Evolutionary conservation across 1,140 invertebrate genomes (phyloP).

Genomic region (Riptortus pedestris): DNA sequence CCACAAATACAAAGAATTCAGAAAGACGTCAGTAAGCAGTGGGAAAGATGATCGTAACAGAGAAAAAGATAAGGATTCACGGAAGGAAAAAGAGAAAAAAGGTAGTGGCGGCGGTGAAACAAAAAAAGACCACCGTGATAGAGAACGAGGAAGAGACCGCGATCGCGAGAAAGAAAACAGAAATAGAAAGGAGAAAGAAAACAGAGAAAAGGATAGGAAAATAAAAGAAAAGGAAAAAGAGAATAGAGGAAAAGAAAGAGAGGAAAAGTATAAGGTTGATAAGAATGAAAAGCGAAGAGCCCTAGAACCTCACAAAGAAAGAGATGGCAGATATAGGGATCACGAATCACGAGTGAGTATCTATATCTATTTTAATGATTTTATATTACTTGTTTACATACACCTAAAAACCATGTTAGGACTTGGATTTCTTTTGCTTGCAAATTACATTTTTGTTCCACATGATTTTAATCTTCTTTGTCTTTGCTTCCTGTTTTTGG

Average conservation of each 20-base stretch:
- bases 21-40: conserved; percentile 30
- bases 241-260: conserved; percentile 10
- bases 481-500: too few relatives aligned
- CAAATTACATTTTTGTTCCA: too few relatives aligned
- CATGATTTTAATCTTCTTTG: too few relatives aligned
- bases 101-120: neutral
- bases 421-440: too few relatives aligned
- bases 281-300: conserved; percentile 8
- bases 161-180: conserved; percentile 10
- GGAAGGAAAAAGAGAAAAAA: conserved; percentile 22
- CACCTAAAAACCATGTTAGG: too few relatives aligned
- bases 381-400: too few relatives aligned
- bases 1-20: neutral
- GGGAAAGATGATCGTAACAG: neutral
- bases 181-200: conserved; percentile 7
- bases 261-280: conserved; percentile 10
- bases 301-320: neutral
- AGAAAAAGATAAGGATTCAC: conserved; percentile 1
- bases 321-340: conserved; percentile 19
- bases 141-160: neutral
- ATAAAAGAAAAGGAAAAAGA: neutral
- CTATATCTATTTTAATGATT: too few relatives aligned
- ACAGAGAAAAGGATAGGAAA: neutral
- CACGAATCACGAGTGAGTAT: conserved; percentile 2
- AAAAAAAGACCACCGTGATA: neutral